Conservation (phyloP, 2,888 invertebrate species). For the Agrochola lychnidis region DNA sequence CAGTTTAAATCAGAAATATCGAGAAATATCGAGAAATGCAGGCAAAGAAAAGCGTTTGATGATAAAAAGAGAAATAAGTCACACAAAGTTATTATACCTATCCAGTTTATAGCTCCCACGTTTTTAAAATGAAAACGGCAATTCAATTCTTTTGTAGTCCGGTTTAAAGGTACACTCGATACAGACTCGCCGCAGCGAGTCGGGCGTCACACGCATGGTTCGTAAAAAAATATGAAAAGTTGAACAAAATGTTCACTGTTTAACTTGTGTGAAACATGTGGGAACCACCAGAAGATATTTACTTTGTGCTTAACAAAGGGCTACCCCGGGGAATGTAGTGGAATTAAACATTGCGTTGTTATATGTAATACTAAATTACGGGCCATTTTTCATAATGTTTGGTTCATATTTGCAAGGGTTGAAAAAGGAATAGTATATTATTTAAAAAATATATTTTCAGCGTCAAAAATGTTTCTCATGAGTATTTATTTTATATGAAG, state of each 20-base stretch:
- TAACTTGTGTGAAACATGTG: constrained; percentile 32
- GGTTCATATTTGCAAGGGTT: background rate
- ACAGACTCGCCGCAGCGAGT: background rate
- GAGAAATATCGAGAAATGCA: background rate
- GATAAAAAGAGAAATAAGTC: background rate
- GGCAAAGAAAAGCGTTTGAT: constrained; percentile 11
- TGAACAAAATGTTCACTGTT: constrained; percentile 34
- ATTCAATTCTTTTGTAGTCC: constrained; percentile 21
- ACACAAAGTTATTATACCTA: background rate
- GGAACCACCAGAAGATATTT: constrained; percentile 50
- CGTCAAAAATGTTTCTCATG: no score
- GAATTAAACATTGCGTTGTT: constrained; percentile 33
- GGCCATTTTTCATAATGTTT: constrained; percentile 18
- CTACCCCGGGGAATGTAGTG: constrained; percentile 26
- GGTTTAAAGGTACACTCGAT: constrained; percentile 12
- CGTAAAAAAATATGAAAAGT: constrained; percentile 40
- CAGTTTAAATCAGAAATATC: background rate
- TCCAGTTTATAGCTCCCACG: no score
- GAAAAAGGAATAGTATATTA: background rate
- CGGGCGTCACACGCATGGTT: constrained; percentile 26
- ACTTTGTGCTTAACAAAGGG: constrained; percentile 53
- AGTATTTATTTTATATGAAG: background rate
- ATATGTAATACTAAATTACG: constrained; percentile 23
- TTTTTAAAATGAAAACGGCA: constrained; percentile 17
- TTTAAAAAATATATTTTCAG: background rate